Evolutionary conservation across 2,888 invertebrate genomes (phyloP).

Genomic region (Eutolmus rufibarbis): DNA sequence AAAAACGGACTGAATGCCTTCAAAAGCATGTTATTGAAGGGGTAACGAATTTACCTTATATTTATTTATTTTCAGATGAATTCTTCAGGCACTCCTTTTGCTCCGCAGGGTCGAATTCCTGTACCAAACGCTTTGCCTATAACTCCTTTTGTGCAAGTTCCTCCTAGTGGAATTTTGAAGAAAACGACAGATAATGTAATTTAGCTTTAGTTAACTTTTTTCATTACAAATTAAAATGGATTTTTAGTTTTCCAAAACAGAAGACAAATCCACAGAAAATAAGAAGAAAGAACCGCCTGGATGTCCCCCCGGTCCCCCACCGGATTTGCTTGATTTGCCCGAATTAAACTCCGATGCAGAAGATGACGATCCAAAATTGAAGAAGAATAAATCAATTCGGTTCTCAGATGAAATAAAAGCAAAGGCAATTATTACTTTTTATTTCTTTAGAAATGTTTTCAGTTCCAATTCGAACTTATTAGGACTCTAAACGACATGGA

Average conservation of each 20-base stretch:
- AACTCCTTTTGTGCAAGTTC: conserved; percentile 65
- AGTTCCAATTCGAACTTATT: neutral
- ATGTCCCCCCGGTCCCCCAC: conserved; percentile 86
- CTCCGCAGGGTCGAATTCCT: conserved; percentile 60
- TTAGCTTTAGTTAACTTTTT: conserved; percentile 50
- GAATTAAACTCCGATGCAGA: conserved; percentile 66
- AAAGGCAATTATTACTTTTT: conserved; percentile 54
- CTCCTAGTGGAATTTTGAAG: conserved; percentile 76
- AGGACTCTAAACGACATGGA: conserved; percentile 20
- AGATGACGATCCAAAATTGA: conserved; percentile 58
- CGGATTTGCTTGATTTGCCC: conserved; percentile 73
- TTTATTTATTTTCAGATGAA: conserved; percentile 45
- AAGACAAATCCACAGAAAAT: conserved; percentile 54
- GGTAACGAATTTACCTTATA: too few relatives aligned
- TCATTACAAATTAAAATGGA: conserved; percentile 59
- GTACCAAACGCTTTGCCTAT: conserved; percentile 58
- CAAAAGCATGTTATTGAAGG: too few relatives aligned
- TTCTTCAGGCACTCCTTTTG: conserved; percentile 63
- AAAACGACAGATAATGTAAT: conserved; percentile 69
- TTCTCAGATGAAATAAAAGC: conserved; percentile 70
- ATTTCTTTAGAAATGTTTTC: neutral
- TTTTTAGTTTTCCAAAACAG: conserved; percentile 48
- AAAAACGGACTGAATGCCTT: too few relatives aligned
- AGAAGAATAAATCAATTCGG: conserved; percentile 66
- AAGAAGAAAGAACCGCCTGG: conserved; percentile 77